Conservation (phyloP, 1,140 invertebrate species). For the Venturia canescens region DNA sequence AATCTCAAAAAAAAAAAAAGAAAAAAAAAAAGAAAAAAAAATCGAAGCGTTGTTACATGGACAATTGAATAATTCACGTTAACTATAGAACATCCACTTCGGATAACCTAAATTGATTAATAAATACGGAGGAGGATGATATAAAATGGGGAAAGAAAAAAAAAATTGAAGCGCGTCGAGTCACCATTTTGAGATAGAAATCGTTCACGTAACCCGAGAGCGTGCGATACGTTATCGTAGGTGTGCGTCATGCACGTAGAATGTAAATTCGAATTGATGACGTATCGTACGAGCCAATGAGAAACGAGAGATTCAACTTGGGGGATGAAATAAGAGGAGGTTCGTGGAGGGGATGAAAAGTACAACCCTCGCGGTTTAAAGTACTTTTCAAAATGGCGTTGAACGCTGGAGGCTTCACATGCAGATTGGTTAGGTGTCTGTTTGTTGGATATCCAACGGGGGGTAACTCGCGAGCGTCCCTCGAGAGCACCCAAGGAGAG, state of each 20-base stretch:
- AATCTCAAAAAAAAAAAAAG: neutral
- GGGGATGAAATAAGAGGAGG: too few relatives aligned
- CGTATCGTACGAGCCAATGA: too few relatives aligned
- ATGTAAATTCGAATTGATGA: too few relatives aligned
- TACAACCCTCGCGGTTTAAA: constrained; percentile 14
- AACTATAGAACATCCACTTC: neutral
- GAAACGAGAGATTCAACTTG: too few relatives aligned
- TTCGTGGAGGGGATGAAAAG: constrained; percentile 26
- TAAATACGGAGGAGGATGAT: neutral
- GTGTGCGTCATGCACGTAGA: too few relatives aligned
- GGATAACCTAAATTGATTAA: constrained; percentile 3
- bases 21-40: neutral
- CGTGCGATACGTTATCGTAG: neutral
- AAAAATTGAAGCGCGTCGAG: neutral
- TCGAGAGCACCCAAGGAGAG: neutral
- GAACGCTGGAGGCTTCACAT: constrained; percentile 65
- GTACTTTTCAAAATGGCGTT: constrained; percentile 69
- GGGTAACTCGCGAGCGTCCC: neutral
- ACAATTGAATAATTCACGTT: too few relatives aligned
- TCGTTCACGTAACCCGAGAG: neutral
- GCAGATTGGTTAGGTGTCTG: constrained; percentile 75
- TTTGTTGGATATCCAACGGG: constrained; percentile 62
- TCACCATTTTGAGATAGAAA: neutral
- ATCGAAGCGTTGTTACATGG: neutral
- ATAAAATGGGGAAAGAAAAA: too few relatives aligned